Base-by-base conservation (phyloP, 2,888 invertebrate genomes). In the Ophion ellenae region DNA sequence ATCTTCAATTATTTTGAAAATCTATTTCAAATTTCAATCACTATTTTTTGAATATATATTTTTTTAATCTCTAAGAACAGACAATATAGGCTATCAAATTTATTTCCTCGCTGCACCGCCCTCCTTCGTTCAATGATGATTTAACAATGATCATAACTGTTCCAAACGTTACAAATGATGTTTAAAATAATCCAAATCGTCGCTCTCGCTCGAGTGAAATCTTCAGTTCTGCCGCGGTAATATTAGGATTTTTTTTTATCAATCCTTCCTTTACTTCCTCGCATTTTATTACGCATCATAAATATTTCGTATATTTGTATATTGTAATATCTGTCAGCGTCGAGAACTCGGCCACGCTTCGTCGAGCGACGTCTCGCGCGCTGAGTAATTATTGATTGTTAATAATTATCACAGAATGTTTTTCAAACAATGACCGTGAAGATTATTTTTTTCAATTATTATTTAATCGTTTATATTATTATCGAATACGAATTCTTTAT, bases 351-450 rank as follows among this genome's bases (percentile, higher is more conserved):
- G 20, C 20, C 45, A 47, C 32, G 45, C 36, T 28, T 57, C 78
- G 64, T 83, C 78, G 78, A 53, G 74, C 63, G 79, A 53, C 64
- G 63, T 75, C 69, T 82, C 85, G 67, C 82, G 59, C 75, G 64
- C 87, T 90, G 90, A 91, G 67, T 88, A 83, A 88, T 93, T 91
- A 92, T 92, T 94, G 94, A 94, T 94, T 94, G 94, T 94, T 94
- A 93, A 94, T 94, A 94, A 94, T 94, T 94, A 94, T 94, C 94
- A 94, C 94, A 94, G 94, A 93, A 94, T 93, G 93, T 93, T 94
- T 91, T 89, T 93, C 93, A 94, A 94, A 92, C 91, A 93, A 93
- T 92, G 91, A 91, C 90, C 90, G 92, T 92, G 92, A 92, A 89
- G 88, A 89, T 90, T 88, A 89, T 87, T 89, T 53, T 17, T 53